These are phyloP conservation scores for Apteryx owenii DNA, from an alignment of 2,113 vertebrate genomes.

Conservation along the genomic window DNA sequence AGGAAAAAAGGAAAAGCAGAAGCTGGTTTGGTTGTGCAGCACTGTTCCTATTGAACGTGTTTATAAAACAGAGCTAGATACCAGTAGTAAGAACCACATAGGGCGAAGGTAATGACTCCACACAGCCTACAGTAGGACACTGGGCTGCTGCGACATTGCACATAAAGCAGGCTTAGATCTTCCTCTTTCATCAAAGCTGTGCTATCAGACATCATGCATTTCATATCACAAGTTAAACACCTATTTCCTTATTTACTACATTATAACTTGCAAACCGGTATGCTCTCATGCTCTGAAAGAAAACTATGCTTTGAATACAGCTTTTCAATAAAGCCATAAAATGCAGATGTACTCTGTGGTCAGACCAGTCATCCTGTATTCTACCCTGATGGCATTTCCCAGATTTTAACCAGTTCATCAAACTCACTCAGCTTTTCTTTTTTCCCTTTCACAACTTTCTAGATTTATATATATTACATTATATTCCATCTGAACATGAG, in stretches of 20 bases:
- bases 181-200: neutral
- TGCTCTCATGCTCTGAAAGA: neutral
- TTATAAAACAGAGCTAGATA: neutral
- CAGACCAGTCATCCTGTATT: neutral
- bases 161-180: neutral
- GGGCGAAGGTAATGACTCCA: neutral
- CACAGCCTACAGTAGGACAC: neutral
- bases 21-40: neutral
- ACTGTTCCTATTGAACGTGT: neutral
- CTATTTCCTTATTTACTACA: neutral
- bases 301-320: neutral
- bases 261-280: neutral
- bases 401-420: neutral
- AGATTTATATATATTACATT: neutral
- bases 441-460: neutral
- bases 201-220: neutral
- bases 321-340: neutral
- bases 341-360: fast-evolving
- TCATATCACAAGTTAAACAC: neutral
- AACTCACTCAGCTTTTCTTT: neutral
- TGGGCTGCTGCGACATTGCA: neutral
- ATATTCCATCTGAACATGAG: too few relatives aligned
- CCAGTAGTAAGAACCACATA: neutral
- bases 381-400: neutral
- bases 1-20: neutral